Evolutionary conservation across 2,113 vertebrate genomes (phyloP).

Genomic region (Oncorhynchus nerka): DNA sequence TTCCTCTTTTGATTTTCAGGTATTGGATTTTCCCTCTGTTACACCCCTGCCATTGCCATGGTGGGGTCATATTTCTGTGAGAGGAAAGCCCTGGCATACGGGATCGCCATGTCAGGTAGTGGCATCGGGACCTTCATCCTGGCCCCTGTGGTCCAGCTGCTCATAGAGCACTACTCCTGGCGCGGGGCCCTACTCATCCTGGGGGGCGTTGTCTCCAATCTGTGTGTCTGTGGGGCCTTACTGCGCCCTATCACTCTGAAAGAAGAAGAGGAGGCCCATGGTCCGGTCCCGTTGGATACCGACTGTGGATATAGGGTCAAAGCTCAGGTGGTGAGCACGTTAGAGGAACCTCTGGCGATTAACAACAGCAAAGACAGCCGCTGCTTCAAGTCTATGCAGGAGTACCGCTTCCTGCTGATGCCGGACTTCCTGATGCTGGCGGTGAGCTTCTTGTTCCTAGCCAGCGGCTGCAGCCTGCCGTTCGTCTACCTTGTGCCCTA

Average conservation of each 20-base stretch:
- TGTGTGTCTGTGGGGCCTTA: slow-evolving; percentile 91
- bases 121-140: slow-evolving; percentile 93
- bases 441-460: slow-evolving; percentile 86
- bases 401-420: slow-evolving; percentile 84
- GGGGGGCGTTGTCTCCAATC: slow-evolving; percentile 89
- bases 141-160: slow-evolving; percentile 87
- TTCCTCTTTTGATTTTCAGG: slow-evolving; percentile 67
- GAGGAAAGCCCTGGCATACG: slow-evolving; percentile 87
- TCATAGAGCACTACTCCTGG: slow-evolving; percentile 95
- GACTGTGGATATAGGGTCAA: slow-evolving; percentile 11
- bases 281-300: background rate
- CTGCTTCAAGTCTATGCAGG: slow-evolving; percentile 72
- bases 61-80: slow-evolving; percentile 90
- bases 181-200: slow-evolving; percentile 88
- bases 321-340: background rate
- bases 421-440: slow-evolving; percentile 84
- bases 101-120: slow-evolving; percentile 92
- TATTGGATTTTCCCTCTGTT: slow-evolving; percentile 91
- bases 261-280: slow-evolving; percentile 57
- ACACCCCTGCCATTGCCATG: slow-evolving; percentile 90
- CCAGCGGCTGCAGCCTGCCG: slow-evolving; percentile 91
- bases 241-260: slow-evolving; percentile 81
- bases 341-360: background rate
- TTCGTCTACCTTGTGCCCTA: slow-evolving; percentile 95
- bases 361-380: background rate